phyloP scores from a whole-genome alignment of 2,113 vertebrate species.

The Pandion haliaetus region DNA sequence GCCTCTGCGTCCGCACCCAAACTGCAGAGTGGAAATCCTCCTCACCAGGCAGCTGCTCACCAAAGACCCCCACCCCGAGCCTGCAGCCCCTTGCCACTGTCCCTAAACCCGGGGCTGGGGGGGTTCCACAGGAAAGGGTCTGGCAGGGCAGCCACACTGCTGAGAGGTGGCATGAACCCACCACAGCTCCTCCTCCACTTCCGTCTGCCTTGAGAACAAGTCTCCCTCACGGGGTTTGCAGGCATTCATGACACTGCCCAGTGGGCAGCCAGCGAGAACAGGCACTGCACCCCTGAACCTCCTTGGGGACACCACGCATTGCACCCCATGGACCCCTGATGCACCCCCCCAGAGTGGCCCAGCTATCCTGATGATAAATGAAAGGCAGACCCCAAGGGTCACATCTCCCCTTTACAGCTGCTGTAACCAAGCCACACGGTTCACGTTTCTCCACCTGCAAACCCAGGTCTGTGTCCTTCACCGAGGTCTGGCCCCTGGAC shows the following conservation, averaged over 20 bases:
- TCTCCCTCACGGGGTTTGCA: fast-evolving
- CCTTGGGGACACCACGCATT: fast-evolving
- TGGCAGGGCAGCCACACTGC: fast-evolving
- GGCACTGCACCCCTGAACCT: neutral
- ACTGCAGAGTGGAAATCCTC: neutral
- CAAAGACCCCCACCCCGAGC: fast-evolving
- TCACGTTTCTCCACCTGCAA: neutral
- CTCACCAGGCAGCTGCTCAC: fast-evolving
- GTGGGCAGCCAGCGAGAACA: fast-evolving
- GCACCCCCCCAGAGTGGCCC: too few species aligned
- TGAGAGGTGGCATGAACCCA: fast-evolving
- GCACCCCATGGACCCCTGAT: too few species aligned
- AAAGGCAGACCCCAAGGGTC: neutral
- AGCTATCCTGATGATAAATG: neutral
- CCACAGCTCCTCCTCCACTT: too few species aligned
- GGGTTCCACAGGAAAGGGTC: too few species aligned
- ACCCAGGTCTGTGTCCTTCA: neutral
- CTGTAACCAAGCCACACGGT: neutral
- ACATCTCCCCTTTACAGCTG: neutral
- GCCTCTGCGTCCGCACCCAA: fast-evolving
- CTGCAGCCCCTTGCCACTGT: fast-evolving
- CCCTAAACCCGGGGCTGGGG: too few species aligned
- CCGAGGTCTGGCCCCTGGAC: fast-evolving
- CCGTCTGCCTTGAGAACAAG: too few species aligned
- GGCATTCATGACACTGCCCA: neutral